Conservation (phyloP, 2,888 invertebrate species). For the Pristionchus maxplancki region DNA sequence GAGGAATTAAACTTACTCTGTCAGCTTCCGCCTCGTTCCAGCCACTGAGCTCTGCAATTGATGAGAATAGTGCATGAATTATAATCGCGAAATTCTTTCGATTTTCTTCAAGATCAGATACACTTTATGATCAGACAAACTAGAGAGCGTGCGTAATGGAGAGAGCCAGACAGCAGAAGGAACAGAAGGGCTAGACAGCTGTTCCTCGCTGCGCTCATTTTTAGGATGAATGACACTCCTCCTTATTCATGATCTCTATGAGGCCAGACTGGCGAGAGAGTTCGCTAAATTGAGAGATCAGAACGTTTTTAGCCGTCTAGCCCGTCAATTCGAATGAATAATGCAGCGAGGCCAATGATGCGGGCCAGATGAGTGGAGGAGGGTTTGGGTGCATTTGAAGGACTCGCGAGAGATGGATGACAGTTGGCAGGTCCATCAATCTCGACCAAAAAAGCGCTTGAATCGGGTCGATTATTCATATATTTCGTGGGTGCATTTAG, state of each 20-base stretch:
- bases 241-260: neutral
- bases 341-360: neutral
- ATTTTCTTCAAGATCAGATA: no score
- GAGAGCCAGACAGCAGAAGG: no score
- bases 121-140: no score
- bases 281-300: no score
- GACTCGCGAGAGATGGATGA: neutral
- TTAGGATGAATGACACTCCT: no score
- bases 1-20: neutral
- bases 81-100: no score
- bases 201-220: neutral
- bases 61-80: no score
- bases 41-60: neutral
- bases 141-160: neutral
- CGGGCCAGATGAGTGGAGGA: slow-evolving; percentile 21
- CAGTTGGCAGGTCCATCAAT: neutral
- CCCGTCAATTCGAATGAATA: slow-evolving; percentile 31
- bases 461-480: no score
- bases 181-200: neutral
- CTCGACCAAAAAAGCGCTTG: no score
- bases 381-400: neutral
- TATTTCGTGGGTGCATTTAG: no score
- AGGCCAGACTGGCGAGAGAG: neutral
- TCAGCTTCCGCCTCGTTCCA: neutral
- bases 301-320: no score